These are phyloP conservation scores for Cinclus mexicanus DNA, from an alignment of 2,113 vertebrate genomes.

Conservation along the genomic window DNA sequence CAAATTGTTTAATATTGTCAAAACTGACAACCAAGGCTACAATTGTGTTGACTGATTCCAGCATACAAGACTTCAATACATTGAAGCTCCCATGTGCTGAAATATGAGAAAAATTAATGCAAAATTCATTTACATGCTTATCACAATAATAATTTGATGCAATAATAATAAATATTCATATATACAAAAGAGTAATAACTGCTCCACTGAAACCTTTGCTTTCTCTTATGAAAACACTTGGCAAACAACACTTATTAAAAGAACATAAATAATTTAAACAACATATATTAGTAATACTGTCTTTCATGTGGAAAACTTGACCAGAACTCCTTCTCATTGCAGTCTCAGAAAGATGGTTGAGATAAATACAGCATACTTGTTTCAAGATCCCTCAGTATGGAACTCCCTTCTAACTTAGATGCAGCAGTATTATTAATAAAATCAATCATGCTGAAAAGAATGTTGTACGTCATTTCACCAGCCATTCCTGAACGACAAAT, in stretches of 20 bases:
- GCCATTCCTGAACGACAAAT: not conserved
- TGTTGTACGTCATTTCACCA: not conserved
- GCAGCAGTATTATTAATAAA: not conserved
- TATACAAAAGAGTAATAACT: not conserved
- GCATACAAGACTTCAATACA: not conserved
- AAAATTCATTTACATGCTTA: not conserved
- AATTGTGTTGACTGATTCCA: not conserved
- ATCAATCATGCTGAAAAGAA: not conserved
- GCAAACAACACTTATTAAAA: not conserved
- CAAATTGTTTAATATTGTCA: not conserved
- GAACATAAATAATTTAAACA: not conserved
- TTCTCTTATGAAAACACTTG: not conserved
- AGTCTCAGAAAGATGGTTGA: not conserved
- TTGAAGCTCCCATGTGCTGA: not conserved
- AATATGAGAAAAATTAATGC: not conserved
- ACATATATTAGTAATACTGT: not conserved
- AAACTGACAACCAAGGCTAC: not conserved
- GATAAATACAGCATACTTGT: not conserved
- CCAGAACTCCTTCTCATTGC: not conserved
- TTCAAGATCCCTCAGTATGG: not conserved
- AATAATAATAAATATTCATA: not conserved
- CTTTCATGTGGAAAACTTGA: not conserved
- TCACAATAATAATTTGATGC: not conserved
- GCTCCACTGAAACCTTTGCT: not conserved
- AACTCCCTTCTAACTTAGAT: not conserved